Conservation (phyloP, 2,113 vertebrate species). For the Otocyon megalotis region DNA sequence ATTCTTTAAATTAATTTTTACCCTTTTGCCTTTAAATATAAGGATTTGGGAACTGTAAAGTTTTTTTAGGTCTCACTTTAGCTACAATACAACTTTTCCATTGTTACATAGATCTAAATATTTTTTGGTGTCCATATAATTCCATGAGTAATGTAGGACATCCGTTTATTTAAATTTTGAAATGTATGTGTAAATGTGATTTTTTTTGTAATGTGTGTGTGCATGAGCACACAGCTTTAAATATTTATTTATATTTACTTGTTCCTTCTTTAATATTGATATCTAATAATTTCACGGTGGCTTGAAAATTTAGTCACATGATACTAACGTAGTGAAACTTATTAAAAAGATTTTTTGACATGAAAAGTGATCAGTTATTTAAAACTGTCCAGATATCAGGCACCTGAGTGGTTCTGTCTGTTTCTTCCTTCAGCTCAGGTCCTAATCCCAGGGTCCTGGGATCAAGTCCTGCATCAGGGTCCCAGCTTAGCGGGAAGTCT, state of each 20-base stretch:
- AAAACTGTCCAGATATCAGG: neutral
- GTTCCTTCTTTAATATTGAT: neutral
- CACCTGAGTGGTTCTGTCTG: neutral
- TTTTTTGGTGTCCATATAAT: neutral
- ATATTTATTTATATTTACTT: neutral
- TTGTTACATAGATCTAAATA: neutral
- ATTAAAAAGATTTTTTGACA: neutral
- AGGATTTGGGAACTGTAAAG: neutral
- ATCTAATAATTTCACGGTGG: neutral
- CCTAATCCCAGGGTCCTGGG: neutral
- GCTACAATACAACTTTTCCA: neutral
- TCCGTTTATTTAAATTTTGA: constrained; percentile 15
- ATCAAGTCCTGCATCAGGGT: neutral
- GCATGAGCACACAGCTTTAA: neutral
- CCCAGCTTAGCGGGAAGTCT: neutral
- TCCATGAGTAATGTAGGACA: neutral
- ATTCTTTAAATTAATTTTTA: neutral
- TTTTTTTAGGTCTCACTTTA: neutral
- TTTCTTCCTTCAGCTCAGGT: neutral
- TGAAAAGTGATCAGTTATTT: neutral
- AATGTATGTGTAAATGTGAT: neutral
- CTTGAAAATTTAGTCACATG: neutral
- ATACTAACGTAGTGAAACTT: neutral
- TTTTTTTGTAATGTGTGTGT: neutral
- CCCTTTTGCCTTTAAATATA: neutral